These are phyloP conservation scores for Drosophila mayri DNA, from an alignment of 1,140 invertebrate genomes.

Conservation along the genomic window DNA sequence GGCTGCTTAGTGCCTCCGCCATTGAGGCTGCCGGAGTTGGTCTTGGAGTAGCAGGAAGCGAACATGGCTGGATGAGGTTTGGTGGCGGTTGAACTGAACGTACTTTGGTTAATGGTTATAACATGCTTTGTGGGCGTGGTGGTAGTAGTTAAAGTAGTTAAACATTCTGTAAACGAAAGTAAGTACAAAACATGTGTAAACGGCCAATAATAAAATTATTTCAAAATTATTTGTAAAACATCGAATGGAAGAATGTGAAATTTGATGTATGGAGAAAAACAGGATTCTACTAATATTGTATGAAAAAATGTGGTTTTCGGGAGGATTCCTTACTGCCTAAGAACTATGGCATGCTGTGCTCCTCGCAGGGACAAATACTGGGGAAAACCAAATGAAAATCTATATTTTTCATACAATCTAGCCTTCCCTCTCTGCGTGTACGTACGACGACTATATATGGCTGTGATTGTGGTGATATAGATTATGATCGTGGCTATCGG, in stretches of 20 bases:
- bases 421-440: neutral
- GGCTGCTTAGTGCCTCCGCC: constrained; percentile 19
- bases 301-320: neutral
- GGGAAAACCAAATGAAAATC: neutral
- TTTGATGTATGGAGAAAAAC: constrained; percentile 4
- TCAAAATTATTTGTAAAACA: constrained; percentile 20
- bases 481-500: constrained; percentile 1
- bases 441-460: neutral
- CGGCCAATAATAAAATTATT: constrained; percentile 61
- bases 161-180: constrained; percentile 83
- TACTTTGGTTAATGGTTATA: constrained; percentile 81
- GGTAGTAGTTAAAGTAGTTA: constrained; percentile 67
- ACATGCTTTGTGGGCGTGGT: constrained; percentile 81
- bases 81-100: constrained; percentile 55
- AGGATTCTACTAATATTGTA: constrained; percentile 2
- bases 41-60: constrained; percentile 35
- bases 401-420: neutral
- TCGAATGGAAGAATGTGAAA: constrained; percentile 14
- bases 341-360: neutral
- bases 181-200: constrained; percentile 75
- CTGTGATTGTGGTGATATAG: constrained; percentile 4
- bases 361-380: neutral
- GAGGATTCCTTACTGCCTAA: neutral
- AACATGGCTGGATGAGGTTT: constrained; percentile 47
- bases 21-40: constrained; percentile 14